A percentile compares a stretch with the other conserved stretches of the same genome.
Evolutionary conservation across 2,113 vertebrate genomes (phyloP).

Genomic region (Stegastes partitus): DNA sequence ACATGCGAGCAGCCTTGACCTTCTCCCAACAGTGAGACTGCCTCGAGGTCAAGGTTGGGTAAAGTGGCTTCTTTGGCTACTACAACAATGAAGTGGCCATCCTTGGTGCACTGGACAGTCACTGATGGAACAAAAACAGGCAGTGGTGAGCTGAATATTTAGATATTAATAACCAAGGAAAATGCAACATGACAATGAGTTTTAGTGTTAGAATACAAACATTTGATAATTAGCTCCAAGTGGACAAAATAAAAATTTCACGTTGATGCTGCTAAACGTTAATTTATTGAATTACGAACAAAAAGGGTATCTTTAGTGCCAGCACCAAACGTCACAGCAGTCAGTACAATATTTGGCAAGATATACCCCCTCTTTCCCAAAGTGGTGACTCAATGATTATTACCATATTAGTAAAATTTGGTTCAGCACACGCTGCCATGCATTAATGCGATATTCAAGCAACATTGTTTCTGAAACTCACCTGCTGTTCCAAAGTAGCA

Average conservation of each 20-base stretch:
- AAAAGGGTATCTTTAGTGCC: background rate
- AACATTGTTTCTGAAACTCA: too few species aligned
- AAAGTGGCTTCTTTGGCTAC: too few species aligned
- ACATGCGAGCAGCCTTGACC: slow-evolving; percentile 52
- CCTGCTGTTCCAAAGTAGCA: too few species aligned
- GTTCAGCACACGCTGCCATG: too few species aligned
- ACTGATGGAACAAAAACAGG: slow-evolving; percentile 62
- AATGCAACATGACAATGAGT: too few species aligned
- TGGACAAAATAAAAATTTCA: too few species aligned
- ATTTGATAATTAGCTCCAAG: too few species aligned
- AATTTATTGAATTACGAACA: too few species aligned
- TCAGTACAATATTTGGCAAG: background rate
- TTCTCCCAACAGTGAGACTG: slow-evolving; percentile 48
- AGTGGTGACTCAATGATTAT: background rate
- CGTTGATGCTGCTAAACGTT: too few species aligned
- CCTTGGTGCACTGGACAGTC: slow-evolving; percentile 80
- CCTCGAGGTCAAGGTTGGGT: slow-evolving; percentile 51
- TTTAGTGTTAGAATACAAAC: too few species aligned
- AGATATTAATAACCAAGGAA: too few species aligned
- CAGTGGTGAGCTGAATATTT: background rate
- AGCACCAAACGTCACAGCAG: background rate
- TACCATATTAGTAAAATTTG: background rate
- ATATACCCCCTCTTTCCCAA: background rate
- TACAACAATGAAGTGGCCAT: slow-evolving; percentile 4
- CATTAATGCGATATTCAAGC: too few species aligned